phyloP scores from a whole-genome alignment of 1,140 invertebrate genomes.

The Zaprionus ornatus region DNA sequence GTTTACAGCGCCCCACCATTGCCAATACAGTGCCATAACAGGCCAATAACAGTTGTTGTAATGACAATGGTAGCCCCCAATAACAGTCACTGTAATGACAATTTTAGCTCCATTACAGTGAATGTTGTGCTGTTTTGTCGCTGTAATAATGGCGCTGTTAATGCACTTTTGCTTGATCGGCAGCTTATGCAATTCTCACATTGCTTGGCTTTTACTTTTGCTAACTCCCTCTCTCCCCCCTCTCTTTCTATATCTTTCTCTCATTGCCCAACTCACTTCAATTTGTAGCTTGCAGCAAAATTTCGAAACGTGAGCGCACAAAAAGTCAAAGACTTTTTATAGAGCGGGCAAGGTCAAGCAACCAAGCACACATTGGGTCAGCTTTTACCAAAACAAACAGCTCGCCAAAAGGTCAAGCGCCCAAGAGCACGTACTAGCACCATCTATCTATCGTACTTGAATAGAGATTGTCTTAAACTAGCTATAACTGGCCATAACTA shows the following conservation, averaged over 20 bases:
- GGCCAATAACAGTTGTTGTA: not conserved
- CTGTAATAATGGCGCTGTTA: not conserved
- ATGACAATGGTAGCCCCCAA: not conserved
- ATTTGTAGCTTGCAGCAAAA: constrained; percentile 35
- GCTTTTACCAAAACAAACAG: constrained; percentile 35
- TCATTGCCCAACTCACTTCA: constrained; percentile 18
- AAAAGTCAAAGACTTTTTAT: constrained; percentile 25
- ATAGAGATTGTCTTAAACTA: not conserved
- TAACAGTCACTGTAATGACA: too few species aligned
- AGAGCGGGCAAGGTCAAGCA: constrained; percentile 33
- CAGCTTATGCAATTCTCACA: constrained; percentile 18
- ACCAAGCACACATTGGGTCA: constrained; percentile 11
- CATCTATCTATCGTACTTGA: constrained; percentile 3
- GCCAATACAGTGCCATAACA: not conserved
- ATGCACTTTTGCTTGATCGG: constrained; percentile 14
- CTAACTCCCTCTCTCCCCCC: not conserved
- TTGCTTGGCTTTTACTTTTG: constrained; percentile 1
- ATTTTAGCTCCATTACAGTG: not conserved
- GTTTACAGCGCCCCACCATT: constrained; percentile 7
- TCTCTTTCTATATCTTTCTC: constrained; percentile 10
- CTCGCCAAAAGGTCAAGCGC: constrained; percentile 50
- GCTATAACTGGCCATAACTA: not conserved
- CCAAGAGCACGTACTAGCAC: constrained; percentile 56
- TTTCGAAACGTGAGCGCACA: constrained; percentile 52
- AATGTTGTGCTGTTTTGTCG: not conserved